Base-by-base conservation (phyloP, 2,797 vertebrate species). In the Masticophis lateralis region DNA sequence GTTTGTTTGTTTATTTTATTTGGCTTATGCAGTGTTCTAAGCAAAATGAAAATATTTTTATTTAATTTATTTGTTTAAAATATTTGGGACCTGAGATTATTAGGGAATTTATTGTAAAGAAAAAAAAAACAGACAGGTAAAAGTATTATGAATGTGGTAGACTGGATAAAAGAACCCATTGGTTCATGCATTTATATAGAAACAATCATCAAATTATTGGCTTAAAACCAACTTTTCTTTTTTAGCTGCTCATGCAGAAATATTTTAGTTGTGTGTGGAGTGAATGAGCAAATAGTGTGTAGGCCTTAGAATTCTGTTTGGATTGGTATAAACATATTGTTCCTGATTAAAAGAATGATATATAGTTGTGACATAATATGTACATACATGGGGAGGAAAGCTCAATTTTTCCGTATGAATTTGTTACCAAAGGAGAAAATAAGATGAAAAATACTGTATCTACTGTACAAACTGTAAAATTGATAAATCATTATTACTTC, bases 1-100 rank as follows among this genome's bases (percentile, higher is more conserved):
- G 4, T 37, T 89, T 51, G 79, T 92, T 89, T 51, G 79, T 92
- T 91, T 86, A 74, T 94, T 53, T 92, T 63, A 91, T 92, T 90
- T 95, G 94, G 60, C 60, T 90, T 91, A 89, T 92, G 92, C 20
- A 59, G 5, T 53, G 25, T 74, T 90, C 12, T 51, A 32, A 86
- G 57, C 57, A 61, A 63, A n/a, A 43, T 27, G 43, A 55, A 90
- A 69, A 91, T 83, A 91, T 87, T 83, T 74, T 74, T 37, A 47
- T 83, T 83, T 83, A 10, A 83, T 83, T 83, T 47, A 47, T 83
- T 83, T 83, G 10, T 83, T 83, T 83, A 47, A 6, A 90, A 92
- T 69, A 87, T 57, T 92, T 61, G n/a, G 32, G 53, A 94, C 92
- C 51, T 89, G 13, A 2, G 61, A 53, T 94, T 89, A 92, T 89